These are phyloP conservation scores for Sesamia nonagrioides DNA, from an alignment of 1,140 invertebrate genomes.

Conservation along the genomic window DNA sequence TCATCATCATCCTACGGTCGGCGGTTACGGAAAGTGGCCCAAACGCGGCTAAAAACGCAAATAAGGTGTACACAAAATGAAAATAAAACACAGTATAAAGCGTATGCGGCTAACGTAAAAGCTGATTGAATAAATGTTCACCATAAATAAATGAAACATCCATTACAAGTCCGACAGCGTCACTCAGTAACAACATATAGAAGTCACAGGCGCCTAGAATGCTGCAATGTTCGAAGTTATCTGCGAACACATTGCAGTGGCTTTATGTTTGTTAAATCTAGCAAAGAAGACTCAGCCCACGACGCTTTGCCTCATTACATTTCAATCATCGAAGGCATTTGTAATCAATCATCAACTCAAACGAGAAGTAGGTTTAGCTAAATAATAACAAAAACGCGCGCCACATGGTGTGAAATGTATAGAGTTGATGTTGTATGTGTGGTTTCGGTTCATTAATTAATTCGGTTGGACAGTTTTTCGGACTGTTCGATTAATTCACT, in stretches of 20 bases:
- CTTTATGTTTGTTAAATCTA: too few species aligned
- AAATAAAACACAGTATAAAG: not conserved
- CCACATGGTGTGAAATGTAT: too few species aligned
- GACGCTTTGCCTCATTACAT: too few species aligned
- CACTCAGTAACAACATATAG: not conserved
- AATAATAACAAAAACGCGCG: too few species aligned
- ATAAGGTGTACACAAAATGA: not conserved
- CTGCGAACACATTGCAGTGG: too few species aligned
- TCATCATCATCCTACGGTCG: not conserved
- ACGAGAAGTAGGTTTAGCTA: too few species aligned
- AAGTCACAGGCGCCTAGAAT: not conserved
- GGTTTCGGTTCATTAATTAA: constrained; percentile 50
- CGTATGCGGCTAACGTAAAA: constrained; percentile 1
- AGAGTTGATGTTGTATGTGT: too few species aligned
- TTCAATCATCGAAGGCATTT: too few species aligned
- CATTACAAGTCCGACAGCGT: not conserved
- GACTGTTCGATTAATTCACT: constrained; percentile 29
- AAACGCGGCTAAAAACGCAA: not conserved
- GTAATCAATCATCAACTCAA: too few species aligned
- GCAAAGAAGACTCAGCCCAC: not conserved
- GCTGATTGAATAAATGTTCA: constrained; percentile 38
- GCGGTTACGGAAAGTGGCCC: not conserved
- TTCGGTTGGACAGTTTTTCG: constrained; percentile 39
- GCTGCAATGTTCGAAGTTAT: not conserved
- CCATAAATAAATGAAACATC: constrained; percentile 31